These are phyloP conservation scores for Calameuta pallipes DNA, from an alignment of 2,888 invertebrate species.

Conservation along the genomic window DNA sequence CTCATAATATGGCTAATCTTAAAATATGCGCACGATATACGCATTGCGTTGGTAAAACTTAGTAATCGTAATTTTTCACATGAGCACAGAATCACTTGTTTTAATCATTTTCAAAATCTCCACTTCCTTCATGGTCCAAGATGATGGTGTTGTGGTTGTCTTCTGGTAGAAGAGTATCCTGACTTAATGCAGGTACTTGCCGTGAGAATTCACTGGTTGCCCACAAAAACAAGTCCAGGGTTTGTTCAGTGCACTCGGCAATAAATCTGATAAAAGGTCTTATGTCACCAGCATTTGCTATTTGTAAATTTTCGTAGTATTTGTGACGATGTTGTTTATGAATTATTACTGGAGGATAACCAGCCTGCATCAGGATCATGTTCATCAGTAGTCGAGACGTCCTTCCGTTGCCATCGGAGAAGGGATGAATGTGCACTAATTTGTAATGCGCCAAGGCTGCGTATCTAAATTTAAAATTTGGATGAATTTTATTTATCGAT, in stretches of 20 bases:
- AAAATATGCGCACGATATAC: neutral
- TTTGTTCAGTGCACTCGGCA: slow-evolving; percentile 90
- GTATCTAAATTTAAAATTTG: slow-evolving; percentile 70
- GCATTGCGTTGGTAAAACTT: neutral
- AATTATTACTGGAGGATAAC: slow-evolving; percentile 96
- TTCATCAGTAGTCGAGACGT: slow-evolving; percentile 97
- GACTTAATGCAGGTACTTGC: slow-evolving; percentile 75
- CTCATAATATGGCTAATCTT: neutral
- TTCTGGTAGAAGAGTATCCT: slow-evolving; percentile 48
- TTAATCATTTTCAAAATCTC: slow-evolving; percentile 50
- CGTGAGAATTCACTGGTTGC: slow-evolving; percentile 81
- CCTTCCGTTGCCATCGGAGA: slow-evolving; percentile 96
- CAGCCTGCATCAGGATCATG: slow-evolving; percentile 92
- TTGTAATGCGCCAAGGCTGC: slow-evolving; percentile 98
- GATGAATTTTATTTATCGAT: neutral
- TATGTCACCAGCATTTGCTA: slow-evolving; percentile 94
- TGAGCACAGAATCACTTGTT: neutral
- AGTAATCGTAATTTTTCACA: neutral
- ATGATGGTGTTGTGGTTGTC: slow-evolving; percentile 48
- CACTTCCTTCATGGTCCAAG: slow-evolving; percentile 43
- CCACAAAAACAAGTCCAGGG: slow-evolving; percentile 88
- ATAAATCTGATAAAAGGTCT: slow-evolving; percentile 97
- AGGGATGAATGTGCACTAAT: slow-evolving; percentile 96
- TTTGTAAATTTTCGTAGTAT: slow-evolving; percentile 89
- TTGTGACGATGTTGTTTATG: slow-evolving; percentile 85